These are phyloP conservation scores for Eupithecia abbreviata DNA, from an alignment of 2,888 invertebrate species.

Conservation along the genomic window DNA sequence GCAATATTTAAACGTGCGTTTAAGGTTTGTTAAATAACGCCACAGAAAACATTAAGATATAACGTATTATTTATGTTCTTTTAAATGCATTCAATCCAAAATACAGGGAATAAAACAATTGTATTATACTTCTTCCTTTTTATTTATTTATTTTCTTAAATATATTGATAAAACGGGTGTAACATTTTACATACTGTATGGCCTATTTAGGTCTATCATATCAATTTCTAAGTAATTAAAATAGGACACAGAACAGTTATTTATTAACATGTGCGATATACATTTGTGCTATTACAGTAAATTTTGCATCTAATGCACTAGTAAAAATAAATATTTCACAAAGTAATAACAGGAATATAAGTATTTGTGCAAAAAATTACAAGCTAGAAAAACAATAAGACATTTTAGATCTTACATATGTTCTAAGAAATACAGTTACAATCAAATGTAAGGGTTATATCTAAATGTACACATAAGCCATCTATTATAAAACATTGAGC, in stretches of 20 bases:
- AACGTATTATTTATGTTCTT: conserved; percentile 6
- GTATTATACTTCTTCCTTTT: conserved; percentile 48
- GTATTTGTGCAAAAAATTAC: conserved; percentile 2
- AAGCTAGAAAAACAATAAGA: background rate
- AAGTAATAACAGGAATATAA: conserved; percentile 13
- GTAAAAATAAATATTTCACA: conserved; percentile 10
- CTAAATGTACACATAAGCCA: background rate
- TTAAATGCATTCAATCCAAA: conserved; percentile 37
- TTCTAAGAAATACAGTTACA: background rate
- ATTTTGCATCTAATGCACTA: conserved; percentile 27
- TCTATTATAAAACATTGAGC: conserved; percentile 6
- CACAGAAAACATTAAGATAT: background rate
- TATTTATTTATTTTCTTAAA: conserved; percentile 70
- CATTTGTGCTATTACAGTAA: conserved; percentile 20
- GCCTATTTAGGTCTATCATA: conserved; percentile 6
- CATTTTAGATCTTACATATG: background rate
- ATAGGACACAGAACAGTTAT: background rate
- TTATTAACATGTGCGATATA: conserved; percentile 4
- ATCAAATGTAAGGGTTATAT: background rate
- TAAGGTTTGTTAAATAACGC: background rate
- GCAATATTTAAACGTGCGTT: background rate
- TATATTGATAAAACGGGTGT: conserved; percentile 45
- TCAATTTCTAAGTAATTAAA: conserved; percentile 10
- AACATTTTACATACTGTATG: conserved; percentile 21
- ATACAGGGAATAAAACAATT: conserved; percentile 59